Base-by-base conservation (phyloP, 1,140 invertebrate genomes). In the Drosophila rhopaloa region DNA sequence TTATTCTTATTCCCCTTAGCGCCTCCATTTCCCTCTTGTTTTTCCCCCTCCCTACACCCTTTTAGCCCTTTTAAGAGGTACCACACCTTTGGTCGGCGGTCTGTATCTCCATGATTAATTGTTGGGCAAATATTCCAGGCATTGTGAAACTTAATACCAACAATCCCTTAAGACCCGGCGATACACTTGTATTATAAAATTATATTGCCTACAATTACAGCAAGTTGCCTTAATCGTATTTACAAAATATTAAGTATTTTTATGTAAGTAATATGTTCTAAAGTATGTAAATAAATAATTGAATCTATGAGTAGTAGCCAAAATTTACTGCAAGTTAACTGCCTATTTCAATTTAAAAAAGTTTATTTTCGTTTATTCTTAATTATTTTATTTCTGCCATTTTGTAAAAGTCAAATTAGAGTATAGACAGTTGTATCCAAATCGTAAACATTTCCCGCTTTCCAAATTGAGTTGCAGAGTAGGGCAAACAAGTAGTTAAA, bases 391-490 rank as follows among this genome's bases (percentile, higher is more conserved):
- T 8, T 16, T 43, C 9, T 16, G 6, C 4, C 1, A 6, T 13
- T 29, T 29, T 24, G 24, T 24, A 24, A n/a, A 4, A 2, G n/a
- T 29, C 6, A 9, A 29, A 14, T 48, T 24, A 67, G 63, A 24
- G 63, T 51, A 67, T 51, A n/a, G 1, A 10, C 5, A 19, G 6
- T 0, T 5, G 11, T 14, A 1, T 7, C 14, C 13, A 1, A n/a
- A 5, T 5, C 8, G 43, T 10, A 24, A 5, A n/a, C 1, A 7
- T 56, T 14, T 32, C 7, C 13, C 1, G 2, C 35, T 50, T 54
- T 51, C 58, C 50, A 76, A 76, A 83, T 83, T 76, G 57, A 83
- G 81, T 79, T 81, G 77, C 63, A 78, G 4, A 50, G 27, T 32
- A 24, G 63, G 29, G 5, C 11, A 43, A 29, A 67, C 61, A 50